Conservation (phyloP, 2,888 invertebrate species). For the Aquatica leii region DNA sequence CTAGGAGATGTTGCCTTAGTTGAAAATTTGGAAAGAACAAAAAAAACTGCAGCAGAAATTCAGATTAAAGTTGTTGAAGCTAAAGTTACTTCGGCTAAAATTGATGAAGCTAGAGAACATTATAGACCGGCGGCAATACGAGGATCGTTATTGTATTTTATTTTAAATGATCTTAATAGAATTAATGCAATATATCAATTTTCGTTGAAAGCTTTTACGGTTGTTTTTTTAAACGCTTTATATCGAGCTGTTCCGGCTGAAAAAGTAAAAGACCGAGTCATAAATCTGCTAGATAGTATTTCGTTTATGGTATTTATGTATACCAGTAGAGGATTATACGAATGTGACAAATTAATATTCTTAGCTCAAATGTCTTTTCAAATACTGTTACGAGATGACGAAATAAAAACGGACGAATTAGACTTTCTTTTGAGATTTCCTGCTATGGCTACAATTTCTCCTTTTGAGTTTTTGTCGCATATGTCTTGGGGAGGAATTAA, state of each 20-base stretch:
- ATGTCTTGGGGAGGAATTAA: constrained; percentile 91
- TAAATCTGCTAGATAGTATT: constrained; percentile 84
- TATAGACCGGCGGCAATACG: constrained; percentile 86
- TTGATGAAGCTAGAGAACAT: constrained; percentile 89
- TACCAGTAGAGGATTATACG: constrained; percentile 90
- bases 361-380: constrained; percentile 80
- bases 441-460: constrained; percentile 75
- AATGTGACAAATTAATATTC: constrained; percentile 90
- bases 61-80: constrained; percentile 88
- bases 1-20: constrained; percentile 90
- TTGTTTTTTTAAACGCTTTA: constrained; percentile 89
- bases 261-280: constrained; percentile 75
- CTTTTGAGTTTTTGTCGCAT: constrained; percentile 84
- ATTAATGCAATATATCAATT: constrained; percentile 97
- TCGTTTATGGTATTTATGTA: constrained; percentile 88
- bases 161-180: constrained; percentile 88
- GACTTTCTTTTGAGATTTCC: constrained; percentile 91
- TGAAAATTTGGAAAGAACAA: constrained; percentile 91
- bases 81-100: constrained; percentile 83
- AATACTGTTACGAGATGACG: constrained; percentile 70
- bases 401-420: constrained; percentile 78
- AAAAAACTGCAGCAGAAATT: constrained; percentile 91
- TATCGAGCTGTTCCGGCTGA: constrained; percentile 72
- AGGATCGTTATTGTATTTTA: constrained; percentile 91
- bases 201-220: constrained; percentile 91